Base-by-base conservation (phyloP, 1,140 invertebrate species). In the Radopholus similis region DNA sequence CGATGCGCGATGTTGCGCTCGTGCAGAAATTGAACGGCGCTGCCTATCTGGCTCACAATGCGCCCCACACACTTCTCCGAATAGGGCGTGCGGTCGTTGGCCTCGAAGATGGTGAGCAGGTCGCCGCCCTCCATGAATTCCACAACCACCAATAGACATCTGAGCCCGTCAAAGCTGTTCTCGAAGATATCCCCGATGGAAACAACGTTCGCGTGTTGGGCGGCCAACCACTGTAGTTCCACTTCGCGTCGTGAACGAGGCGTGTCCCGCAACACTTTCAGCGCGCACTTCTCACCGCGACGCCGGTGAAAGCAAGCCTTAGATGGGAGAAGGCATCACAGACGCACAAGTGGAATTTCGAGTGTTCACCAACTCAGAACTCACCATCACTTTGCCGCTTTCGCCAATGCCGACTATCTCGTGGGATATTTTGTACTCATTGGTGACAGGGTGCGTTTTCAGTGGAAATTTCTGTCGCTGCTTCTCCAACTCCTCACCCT, bases 101-200 rank as follows among this genome's bases (percentile, higher is more conserved):
- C 75, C 54, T 78, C 76, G 62, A 83, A 83, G 30, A 62, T 66
- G 58, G 76, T 91, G 84, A 97, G 95, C 34, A 97, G 85, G 83
- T 97, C 94, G 2, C 94, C 94, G 44, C 94, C 94, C 83, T 94
- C 91, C 92, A 97, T 95, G 82, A 93, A 96, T 87, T 97, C 95
- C 92, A 97, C 96, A 9, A 98, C 89, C 44, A 98, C 91, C 8
- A 97, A 86, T 3, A 98, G 85, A 85, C 93, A 97, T 80, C 90
- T 90, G 70, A 90, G 89, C 3, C 89, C 90, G 72, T 88, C 89
- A 81, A 95, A 94, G 11, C 88, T 88, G 84, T 97, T 97, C 85
- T 97, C 93, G 84, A 94, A 98, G 28, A 97, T 93, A 86, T 97
- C 93, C 74, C 90, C 89, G 58, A 94, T 90, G 73, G 88, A 89